Conservation (phyloP, 2,113 vertebrate genomes). For the Anolis carolinensis region DNA sequence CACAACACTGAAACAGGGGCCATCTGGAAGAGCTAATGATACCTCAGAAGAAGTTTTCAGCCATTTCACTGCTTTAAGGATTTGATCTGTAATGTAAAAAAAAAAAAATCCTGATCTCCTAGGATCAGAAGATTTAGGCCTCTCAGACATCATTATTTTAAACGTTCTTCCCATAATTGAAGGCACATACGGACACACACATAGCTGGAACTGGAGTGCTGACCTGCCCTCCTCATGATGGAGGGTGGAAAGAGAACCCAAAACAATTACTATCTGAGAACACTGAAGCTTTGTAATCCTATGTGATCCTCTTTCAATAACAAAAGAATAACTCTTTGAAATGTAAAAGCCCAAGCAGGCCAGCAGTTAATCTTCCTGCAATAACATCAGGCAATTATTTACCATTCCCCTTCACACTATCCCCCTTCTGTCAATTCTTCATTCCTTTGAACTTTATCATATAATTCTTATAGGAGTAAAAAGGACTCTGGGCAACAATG, state of each 20-base stretch:
- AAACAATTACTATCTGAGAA: neutral
- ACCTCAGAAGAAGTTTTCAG: neutral
- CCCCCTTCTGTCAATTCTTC: neutral
- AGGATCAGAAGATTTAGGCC: neutral
- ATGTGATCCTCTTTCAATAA: constrained; percentile 27
- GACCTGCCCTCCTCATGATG: neutral
- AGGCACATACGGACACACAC: neutral
- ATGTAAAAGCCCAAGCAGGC: constrained; percentile 5
- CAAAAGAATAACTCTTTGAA: constrained; percentile 23
- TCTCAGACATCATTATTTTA: constrained; percentile 1
- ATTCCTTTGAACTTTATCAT: neutral
- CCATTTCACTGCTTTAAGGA: neutral
- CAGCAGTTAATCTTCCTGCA: neutral
- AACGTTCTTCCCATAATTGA: neutral
- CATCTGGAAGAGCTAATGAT: neutral
- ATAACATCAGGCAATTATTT: constrained; percentile 5
- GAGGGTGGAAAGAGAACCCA: neutral
- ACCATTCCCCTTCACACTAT: neutral
- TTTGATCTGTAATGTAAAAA: neutral
- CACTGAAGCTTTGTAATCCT: constrained; percentile 17
- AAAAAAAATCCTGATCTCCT: neutral
- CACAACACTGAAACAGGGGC: fast-evolving
- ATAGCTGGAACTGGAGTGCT: neutral
- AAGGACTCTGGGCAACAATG: neutral
- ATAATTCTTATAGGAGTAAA: neutral